A percentile compares a stretch with the other conserved stretches of the same genome.
Conservation (phyloP, 2,113 vertebrate species). For the Alouatta palliata region DNA sequence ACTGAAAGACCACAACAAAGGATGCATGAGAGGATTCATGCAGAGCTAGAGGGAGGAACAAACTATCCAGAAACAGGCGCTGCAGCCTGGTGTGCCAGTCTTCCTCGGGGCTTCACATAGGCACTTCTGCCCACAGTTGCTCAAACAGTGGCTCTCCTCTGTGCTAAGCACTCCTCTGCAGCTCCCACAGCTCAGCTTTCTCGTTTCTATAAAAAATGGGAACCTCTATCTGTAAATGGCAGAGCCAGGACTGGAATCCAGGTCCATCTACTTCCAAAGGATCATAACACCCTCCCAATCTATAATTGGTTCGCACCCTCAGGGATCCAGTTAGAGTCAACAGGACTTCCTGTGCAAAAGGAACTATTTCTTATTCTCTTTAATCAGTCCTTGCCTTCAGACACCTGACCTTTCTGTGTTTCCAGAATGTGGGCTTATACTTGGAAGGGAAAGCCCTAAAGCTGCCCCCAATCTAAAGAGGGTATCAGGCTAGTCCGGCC, state of each 20-base stretch:
- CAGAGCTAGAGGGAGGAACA: background rate
- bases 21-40: background rate
- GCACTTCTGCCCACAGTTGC: background rate
- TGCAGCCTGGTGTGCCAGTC: background rate
- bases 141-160: background rate
- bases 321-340: background rate
- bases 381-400: background rate
- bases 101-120: fast-evolving
- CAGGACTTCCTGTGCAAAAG: background rate
- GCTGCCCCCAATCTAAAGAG: background rate
- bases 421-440: background rate
- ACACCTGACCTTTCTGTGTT: background rate
- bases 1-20: background rate
- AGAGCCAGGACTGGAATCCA: background rate
- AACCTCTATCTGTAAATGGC: background rate
- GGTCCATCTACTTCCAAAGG: background rate
- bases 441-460: background rate
- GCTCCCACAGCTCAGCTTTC: background rate
- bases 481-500: background rate
- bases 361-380: background rate
- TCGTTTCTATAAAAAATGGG: background rate
- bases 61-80: background rate
- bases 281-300: background rate
- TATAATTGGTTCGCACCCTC: background rate
- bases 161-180: background rate